Evolutionary conservation across 1,140 invertebrate species (phyloP), one percentile per base, ranked within the genome.

Genomic region (Drosophila guanche): DNA sequence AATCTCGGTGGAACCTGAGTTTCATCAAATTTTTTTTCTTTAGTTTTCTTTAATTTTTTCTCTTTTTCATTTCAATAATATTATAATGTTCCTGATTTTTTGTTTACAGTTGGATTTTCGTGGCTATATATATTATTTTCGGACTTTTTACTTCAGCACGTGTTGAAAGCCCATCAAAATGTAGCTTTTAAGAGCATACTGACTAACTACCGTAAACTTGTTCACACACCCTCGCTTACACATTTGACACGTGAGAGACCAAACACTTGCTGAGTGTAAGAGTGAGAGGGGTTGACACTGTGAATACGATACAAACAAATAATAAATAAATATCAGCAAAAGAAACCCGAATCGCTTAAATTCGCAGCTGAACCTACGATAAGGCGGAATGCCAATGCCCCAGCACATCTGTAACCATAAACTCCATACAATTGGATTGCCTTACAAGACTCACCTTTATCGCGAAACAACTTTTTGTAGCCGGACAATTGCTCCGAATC

Each of bases 1-100:
- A 95, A 94, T 95, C 95, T 95, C 95, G 95, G 94, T 95, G 94
- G 94, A 93, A 95, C 94, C 94, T 95, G 52, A 0, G 41, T 0
- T 2, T 10, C 10, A 1, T 2, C 10, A 0, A 2, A 8, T 37
- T 2, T 6, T 43, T 79, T 60, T 55, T 73, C 14, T 7, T 29
- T 25, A 6, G n/a, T 23, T 2, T 29, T 41, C 16, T 20, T 20
- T 20, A 20, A 20, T 20, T 20, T 20, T 20, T 20, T 20, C 0
- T 20, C 16, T 53, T 53, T 5, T 23, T 7, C 23, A 40, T 10
- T 27, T 48, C 14, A 25, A 23, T 2, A 0, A 10, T n/a, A 12
- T 45, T 20, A 0, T 14, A 25, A n/a, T 22, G 33, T 12, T 42
- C 8, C 25, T 22, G 0, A 2, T 37, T 4, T 37, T 33, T 0